Conservation (phyloP, 2,888 invertebrate species). For the Drosophila anomalata region DNA sequence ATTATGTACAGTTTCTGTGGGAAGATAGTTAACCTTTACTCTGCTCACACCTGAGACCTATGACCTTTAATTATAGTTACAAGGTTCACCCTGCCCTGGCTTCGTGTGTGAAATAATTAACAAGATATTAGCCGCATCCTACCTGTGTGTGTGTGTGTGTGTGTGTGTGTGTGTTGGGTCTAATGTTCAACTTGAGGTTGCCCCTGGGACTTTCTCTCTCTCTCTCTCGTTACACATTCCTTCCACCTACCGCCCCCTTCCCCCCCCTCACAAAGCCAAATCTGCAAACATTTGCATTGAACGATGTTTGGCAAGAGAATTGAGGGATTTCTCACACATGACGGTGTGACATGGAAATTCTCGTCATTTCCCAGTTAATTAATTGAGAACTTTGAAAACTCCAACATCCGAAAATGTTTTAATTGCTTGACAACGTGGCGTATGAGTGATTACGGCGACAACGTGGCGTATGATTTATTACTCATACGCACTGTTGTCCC, state of each 20-base stretch:
- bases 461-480: neutral
- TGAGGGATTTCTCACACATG: neutral
- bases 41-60: neutral
- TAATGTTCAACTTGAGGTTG: slow-evolving; percentile 23
- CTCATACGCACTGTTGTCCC: neutral
- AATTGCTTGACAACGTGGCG: neutral
- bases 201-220: slow-evolving; percentile 1
- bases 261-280: neutral
- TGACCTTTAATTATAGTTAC: slow-evolving; percentile 3
- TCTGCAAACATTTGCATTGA: slow-evolving; percentile 3
- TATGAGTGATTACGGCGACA: slow-evolving; percentile 1
- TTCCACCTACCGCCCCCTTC: neutral
- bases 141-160: neutral
- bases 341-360: neutral
- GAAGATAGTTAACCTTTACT: neutral
- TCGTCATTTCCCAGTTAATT: neutral
- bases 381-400: neutral
- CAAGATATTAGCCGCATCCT: slow-evolving; percentile 37
- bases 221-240: neutral
- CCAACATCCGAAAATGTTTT: neutral
- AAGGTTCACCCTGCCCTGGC: slow-evolving; percentile 22
- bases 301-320: neutral
- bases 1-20: neutral
- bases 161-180: slow-evolving; percentile 12
- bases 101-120: slow-evolving; percentile 38